Base-by-base conservation (phyloP, 2,888 invertebrate genomes). In the Orthonevra nobilis region DNA sequence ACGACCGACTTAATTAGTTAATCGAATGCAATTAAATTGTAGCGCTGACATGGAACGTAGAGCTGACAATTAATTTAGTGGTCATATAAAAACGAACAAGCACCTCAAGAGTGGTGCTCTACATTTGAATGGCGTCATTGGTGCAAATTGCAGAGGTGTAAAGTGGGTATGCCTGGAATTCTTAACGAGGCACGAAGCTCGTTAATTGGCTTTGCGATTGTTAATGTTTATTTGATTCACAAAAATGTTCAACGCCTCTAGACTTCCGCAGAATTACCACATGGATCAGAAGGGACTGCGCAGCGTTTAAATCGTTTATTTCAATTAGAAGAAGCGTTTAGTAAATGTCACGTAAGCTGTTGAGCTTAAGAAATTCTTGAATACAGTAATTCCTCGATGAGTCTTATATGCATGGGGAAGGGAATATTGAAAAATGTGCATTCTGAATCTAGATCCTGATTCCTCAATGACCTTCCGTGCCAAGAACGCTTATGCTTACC, bases 21-120 rank as follows among this genome's bases (percentile, higher is more conserved):
- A 69, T 68, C 54, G 52, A 74, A 42, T 54, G 60, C 54, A 61
- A 69, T 75, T 61, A 69, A 75, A 69, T 58, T 36, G 56, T 40
- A 50, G 36, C 56, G 56, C 70, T 64, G 69, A 63, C 61, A 50
- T 36, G 63, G 42, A 44, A n/a, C 34, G 36, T 58, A 32, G 26
- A 70, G 36, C 9, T 6, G 36, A 12, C 42, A 77, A 70, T 64
- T 70, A 56, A 52, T 63, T 70, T 61, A 54, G 30, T 10, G 28
- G 44, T 34, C 17, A 10, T 2, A 34, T 34, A 54, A 36, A 32
- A 36, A 17, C 12, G 3, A 28, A 20, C 26, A 34, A 26, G 32
- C 26, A 26, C 28, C 40, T 28, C 26, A 60, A 50, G 28, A 50
- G 17, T 48, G 54, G 26, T 48, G 61, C 40, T 52, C 26, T 9